Evolutionary conservation across 30 jellyfish, hydroid and myxozoan genomes (phyloP).

Genomic region (Aurelia sp.): DNA sequence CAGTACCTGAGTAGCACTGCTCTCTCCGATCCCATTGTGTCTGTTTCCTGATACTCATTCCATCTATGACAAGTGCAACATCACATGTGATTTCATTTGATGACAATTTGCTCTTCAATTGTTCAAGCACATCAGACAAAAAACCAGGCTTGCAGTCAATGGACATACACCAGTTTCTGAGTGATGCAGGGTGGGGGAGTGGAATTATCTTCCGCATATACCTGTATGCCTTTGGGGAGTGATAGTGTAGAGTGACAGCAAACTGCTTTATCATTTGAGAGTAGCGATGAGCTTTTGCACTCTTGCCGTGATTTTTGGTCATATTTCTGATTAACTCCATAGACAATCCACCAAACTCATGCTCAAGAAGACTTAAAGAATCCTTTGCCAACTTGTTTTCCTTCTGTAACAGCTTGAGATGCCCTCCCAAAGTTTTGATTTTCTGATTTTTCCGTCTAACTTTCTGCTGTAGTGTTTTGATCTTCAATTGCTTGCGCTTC

Average conservation of each 20-base stretch:
- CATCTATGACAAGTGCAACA: constrained; percentile 31
- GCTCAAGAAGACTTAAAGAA: background rate
- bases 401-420: background rate
- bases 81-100: constrained; percentile 9
- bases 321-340: background rate
- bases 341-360: constrained; percentile 8
- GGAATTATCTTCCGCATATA: constrained; percentile 9
- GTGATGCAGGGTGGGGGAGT: constrained; percentile 38
- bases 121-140: constrained; percentile 5
- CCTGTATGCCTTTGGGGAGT: constrained; percentile 18
- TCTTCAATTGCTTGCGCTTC: background rate
- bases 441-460: constrained; percentile 13
- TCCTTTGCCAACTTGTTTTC: constrained; percentile 1
- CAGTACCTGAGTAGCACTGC: too few species aligned
- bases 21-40: constrained; percentile 18
- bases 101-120: background rate
- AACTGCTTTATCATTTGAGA: constrained; percentile 1
- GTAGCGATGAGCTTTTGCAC: background rate
- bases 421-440: constrained; percentile 2
- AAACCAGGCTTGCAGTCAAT: constrained; percentile 27
- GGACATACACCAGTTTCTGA: constrained; percentile 13
- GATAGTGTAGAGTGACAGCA: constrained; percentile 22
- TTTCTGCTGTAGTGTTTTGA: constrained; percentile 5
- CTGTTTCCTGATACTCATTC: constrained; percentile 32
- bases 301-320: background rate